Base-by-base conservation (phyloP, 2,797 vertebrate species). In the Podargus strigoides region DNA sequence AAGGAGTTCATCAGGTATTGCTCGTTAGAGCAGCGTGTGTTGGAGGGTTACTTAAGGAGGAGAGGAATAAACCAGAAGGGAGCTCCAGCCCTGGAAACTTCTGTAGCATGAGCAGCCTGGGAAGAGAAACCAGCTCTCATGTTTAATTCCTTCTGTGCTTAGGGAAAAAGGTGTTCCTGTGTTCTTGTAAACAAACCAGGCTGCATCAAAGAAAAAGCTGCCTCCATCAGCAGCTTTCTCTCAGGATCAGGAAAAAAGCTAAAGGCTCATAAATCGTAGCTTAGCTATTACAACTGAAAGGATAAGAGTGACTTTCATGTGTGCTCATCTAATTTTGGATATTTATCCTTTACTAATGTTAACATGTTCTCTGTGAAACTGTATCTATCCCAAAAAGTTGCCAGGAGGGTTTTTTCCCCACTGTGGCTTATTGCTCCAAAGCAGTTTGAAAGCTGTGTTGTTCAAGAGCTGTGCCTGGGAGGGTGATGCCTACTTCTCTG, bases 401-500 rank as follows among this genome's bases (percentile, higher is more conserved):
- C 27, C 44, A n/a, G 39, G 42, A 47, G 26, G 16, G 10, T 39
- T 21, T 59, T 36, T 63, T 23, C 28, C 49, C 41, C 2, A 0
- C 32, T 5, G 22, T 15, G 24, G 14, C 49, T 58, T 34, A 3
- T 26, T 22, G 28, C 46, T 82, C 39, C 24, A 9, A 17, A 67
- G 30, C 49, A 44, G 21, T 32, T 30, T 7, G 10, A 8, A n/a
- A 69, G 41, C 42, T 23, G 36, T 28, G 47, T 2, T 55, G 34
- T 30, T 41, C 18, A 9, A 20, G 52, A 67, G 22, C 73, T 55
- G 39, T 20, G 23, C 5, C 32, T 22, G 53, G 41, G 68, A 62
- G 19, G 17, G 37, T 0, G 7, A 15, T 0, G 1, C 34, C 14
- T 21, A 1, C 49, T 63, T 21, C 32, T n/a, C 28, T 34, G 22